These are phyloP conservation scores for Sturnira hondurensis DNA, from an alignment of 2,113 vertebrate genomes.

Conservation along the genomic window DNA sequence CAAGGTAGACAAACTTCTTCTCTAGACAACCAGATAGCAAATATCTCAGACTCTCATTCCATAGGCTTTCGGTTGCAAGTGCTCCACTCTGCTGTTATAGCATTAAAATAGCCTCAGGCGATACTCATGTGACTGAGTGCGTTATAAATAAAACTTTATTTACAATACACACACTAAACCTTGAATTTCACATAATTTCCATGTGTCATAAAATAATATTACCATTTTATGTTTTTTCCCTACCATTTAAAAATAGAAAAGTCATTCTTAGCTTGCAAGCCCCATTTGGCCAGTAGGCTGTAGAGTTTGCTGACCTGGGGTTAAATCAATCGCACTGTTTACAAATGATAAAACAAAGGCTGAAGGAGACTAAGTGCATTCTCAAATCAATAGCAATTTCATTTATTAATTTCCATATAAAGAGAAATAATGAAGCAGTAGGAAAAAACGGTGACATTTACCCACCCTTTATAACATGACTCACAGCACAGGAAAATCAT, in stretches of 20 bases:
- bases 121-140: neutral
- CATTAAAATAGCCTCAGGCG: neutral
- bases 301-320: neutral
- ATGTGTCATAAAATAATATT: neutral
- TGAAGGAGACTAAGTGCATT: neutral
- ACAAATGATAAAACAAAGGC: slow-evolving; percentile 2
- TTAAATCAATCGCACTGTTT: neutral
- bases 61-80: neutral
- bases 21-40: neutral
- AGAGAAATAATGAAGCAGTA: slow-evolving; percentile 28
- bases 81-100: neutral
- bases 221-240: neutral
- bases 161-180: neutral
- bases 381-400: neutral
- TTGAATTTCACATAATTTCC: neutral
- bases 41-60: neutral
- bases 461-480: slow-evolving; percentile 24
- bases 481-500: neutral
- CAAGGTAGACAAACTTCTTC: neutral
- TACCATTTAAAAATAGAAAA: slow-evolving; percentile 36
- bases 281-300: neutral
- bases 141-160: neutral
- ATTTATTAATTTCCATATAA: neutral
- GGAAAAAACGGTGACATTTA: slow-evolving; percentile 18
- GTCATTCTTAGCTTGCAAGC: neutral